Evolutionary conservation across 2,797 vertebrate species (phyloP), one percentile per base, ranked within the genome.

Genomic region (Pitangus sulphuratus): DNA sequence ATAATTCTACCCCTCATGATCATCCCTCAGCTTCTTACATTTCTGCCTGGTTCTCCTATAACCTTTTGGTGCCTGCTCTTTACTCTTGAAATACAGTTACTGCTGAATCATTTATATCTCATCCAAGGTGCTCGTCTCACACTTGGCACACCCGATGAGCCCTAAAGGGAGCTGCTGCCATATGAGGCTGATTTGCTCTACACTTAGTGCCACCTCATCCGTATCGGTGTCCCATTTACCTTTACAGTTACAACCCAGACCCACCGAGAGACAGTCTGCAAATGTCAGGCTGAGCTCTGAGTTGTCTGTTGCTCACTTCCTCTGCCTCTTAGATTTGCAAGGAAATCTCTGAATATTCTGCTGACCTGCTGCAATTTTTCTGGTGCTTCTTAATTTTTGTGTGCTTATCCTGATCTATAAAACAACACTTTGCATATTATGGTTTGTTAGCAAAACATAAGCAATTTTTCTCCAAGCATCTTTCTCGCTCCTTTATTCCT

Each of bases 281-380:
- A 93, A 96, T 80, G 93, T 77, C 96, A 93, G 94, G 74, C 56
- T 1, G 0, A 81, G 77, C 68, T 89, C 79, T 53, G 80, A 78
- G 53, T 0, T 48, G 64, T 39, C 84, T 91, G 25, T 56, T 89
- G 89, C 80, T 96, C 90, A 91, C 76, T 96, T 96, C 79, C 94
- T 96, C 71, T 81, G 79, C 54, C 64, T 83, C 77, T 81, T 26
- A 78, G 62, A 87, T 82, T 77, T 93, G 39, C 0, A 1, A 87
- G 54, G 74, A 81, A 84, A 92, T 94, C 74, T 95, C 18, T 56
- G 44, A 94, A 68, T 81, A 87, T 93, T 94, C 84, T 93, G 82
- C 84, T 96, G 86, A 95, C 44, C 76, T 4, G 7, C 33, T 60
- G 79, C 81, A 96, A 35, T 51, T 89, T 68, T 68, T 84, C 45